A percentile compares a stretch with the other conserved stretches of the same genome.
Conservation (phyloP, 2,113 vertebrate species). For the Enhydra lutris region DNA sequence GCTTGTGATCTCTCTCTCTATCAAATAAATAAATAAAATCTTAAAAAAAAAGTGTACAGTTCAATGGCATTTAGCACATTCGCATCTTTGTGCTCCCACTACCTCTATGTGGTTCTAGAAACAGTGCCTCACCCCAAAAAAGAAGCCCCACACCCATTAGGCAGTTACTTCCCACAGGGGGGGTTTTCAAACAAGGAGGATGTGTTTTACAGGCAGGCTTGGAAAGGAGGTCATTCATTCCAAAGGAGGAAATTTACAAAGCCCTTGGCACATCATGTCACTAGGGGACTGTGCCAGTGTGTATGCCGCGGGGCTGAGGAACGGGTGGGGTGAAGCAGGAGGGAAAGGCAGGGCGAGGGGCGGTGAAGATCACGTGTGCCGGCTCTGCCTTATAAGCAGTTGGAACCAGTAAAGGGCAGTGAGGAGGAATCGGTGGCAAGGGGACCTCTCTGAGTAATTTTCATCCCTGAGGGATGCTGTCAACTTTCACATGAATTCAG, state of each 20-base stretch:
- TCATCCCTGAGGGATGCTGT: background rate
- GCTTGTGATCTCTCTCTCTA: too few relatives aligned
- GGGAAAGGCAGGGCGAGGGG: background rate
- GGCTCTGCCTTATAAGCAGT: background rate
- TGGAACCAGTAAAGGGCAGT: background rate
- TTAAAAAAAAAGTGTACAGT: background rate
- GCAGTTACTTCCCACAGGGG: background rate
- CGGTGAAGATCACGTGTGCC: accelerated
- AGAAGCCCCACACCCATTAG: background rate
- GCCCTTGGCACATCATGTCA: background rate
- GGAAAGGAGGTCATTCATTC: background rate
- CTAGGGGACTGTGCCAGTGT: background rate
- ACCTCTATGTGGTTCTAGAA: background rate
- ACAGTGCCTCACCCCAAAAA: background rate
- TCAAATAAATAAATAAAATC: too few relatives aligned
- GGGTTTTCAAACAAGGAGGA: background rate
- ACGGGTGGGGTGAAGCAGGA: background rate
- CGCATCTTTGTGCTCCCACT: too few relatives aligned
- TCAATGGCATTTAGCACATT: background rate
- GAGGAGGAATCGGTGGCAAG: background rate
- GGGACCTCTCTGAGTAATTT: background rate
- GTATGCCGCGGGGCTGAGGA: background rate
- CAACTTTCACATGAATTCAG: background rate
- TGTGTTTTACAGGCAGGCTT: background rate
- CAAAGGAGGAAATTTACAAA: background rate